A percentile compares a stretch with the other conserved stretches of the same genome.
Conservation (phyloP, 2,888 invertebrate genomes). For the Meandrusa payeni region DNA sequence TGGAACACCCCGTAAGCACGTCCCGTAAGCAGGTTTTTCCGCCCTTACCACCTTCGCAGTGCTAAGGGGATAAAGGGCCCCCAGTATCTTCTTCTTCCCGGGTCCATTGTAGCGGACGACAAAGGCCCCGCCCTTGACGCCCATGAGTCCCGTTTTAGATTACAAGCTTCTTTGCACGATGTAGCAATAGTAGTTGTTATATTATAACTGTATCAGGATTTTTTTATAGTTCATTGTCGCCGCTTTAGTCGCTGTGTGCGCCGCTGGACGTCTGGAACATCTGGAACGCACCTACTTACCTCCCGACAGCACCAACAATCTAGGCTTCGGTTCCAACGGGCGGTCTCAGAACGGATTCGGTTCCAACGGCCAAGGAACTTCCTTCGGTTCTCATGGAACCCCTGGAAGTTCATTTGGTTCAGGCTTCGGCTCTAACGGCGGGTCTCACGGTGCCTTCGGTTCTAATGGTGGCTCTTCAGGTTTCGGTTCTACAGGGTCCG, state of each 20-base stretch:
- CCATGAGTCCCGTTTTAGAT: no score
- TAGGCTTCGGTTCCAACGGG: slow-evolving; percentile 25
- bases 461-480: slow-evolving; percentile 32
- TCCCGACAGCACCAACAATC: slow-evolving; percentile 39
- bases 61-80: no score
- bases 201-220: no score
- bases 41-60: no score
- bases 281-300: slow-evolving; percentile 68
- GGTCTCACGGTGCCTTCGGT: slow-evolving; percentile 25
- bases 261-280: slow-evolving; percentile 65
- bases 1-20: no score
- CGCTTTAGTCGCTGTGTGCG: slow-evolving; percentile 53
- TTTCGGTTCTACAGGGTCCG: slow-evolving; percentile 30
- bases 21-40: no score
- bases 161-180: no score
- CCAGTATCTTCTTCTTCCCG: no score
- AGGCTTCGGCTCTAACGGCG: slow-evolving; percentile 25
- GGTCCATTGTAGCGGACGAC: no score
- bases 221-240: slow-evolving; percentile 58
- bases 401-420: slow-evolving; percentile 1
- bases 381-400: slow-evolving; percentile 18
- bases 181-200: no score
- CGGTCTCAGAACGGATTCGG: slow-evolving; percentile 29
- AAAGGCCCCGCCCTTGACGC: no score
- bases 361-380: slow-evolving; percentile 19